Base-by-base conservation (phyloP, 2,888 invertebrate genomes). In the Hecatera dysodea region DNA sequence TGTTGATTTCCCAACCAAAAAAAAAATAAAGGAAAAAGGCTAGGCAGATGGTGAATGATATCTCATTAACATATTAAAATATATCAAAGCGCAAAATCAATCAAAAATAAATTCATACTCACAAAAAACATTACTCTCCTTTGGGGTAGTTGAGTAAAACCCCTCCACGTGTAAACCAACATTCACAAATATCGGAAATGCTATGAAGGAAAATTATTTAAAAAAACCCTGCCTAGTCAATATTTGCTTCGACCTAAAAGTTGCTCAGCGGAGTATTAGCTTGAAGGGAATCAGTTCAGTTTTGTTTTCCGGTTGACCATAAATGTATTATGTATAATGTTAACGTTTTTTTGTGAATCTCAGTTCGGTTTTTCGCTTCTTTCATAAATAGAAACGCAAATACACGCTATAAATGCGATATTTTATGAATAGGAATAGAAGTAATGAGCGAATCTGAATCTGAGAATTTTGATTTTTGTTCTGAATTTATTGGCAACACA, bases 201-300 rank as follows among this genome's bases (percentile, higher is more conserved):
- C 53, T 22, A 19, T 9, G 4, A 33, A n/a, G 9, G 12, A 57
- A 67, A 70, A 67, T 8, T 7, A 59, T 75, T 80, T 48, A 36
- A 48, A 52, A 56, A 80, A 74, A 66, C 44, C 44, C 27, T 19
- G 6, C 19, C 15, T 17, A 69, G 68, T 72, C 66, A 72, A 80
- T 80, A 76, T 80, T 80, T 80, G 66, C 33, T n/a, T 19, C 44
- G 6, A 75, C 62, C 65, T 52, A 48, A 79, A 69, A 72, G 29
- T 67, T 72, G 57, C 66, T 29, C 24, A 8, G 12, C 15, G 27
- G 55, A 67, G 65, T 36, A 33, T 22, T 48, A 52, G 55, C 46
- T 75, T 33, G n/a, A 44, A 11, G 15, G 36, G 44, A 65, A 53
- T 53, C 53, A 61, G 9, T 50, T n/a, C 44, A 61, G 11, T 50